Evolutionary conservation across 1,140 invertebrate species (phyloP).

Genomic region (Eriocheir sinensis): DNA sequence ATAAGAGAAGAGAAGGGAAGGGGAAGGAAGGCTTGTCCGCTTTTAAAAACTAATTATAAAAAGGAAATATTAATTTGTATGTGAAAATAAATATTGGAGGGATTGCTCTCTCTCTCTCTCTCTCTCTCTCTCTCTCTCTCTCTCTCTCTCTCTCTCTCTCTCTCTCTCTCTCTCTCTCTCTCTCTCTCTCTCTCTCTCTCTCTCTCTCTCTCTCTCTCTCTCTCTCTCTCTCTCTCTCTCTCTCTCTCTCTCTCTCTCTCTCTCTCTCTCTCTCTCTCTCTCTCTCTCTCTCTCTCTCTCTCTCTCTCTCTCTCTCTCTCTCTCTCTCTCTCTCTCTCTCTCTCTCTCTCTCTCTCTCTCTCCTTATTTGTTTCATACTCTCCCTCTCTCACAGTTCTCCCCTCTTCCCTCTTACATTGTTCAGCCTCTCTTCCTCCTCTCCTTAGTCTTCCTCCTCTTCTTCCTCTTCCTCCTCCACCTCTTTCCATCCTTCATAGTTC

Average conservation of each 20-base stretch:
- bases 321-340: too few relatives aligned
- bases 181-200: slow-evolving; percentile 32
- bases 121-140: slow-evolving; percentile 42
- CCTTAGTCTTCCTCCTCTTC: background rate
- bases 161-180: slow-evolving; percentile 35
- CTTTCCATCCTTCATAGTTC: too few relatives aligned
- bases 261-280: slow-evolving; percentile 50
- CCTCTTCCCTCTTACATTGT: background rate
- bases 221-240: slow-evolving; percentile 9
- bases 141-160: slow-evolving; percentile 28
- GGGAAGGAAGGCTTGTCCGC: background rate
- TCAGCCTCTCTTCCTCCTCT: background rate
- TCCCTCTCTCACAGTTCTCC: background rate
- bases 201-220: slow-evolving; percentile 40
- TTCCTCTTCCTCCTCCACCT: background rate
- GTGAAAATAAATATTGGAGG: background rate
- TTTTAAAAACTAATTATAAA: background rate
- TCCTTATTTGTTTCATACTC: background rate
- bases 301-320: slow-evolving; percentile 34
- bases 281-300: slow-evolving; percentile 66
- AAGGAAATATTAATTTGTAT: background rate
- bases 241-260: slow-evolving; percentile 34
- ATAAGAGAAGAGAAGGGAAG: background rate
- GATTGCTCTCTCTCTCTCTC: slow-evolving; percentile 30
- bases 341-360: background rate